phyloP scores from a whole-genome alignment of 2,888 invertebrate genomes.

The Hyposoter dolosus region DNA sequence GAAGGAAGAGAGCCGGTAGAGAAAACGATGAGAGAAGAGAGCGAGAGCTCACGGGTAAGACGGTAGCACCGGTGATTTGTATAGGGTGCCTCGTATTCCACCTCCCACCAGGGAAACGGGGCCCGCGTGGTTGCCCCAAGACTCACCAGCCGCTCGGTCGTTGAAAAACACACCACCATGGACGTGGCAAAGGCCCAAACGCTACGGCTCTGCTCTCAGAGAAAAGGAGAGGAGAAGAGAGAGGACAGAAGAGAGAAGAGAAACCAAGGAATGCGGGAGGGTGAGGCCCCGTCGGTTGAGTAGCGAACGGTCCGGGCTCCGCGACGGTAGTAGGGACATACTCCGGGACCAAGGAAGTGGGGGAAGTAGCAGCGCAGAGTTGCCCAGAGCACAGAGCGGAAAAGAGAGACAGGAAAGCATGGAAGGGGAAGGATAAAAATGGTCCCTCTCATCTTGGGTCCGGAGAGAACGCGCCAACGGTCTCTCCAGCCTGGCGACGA shows the following conservation, averaged over 20 bases:
- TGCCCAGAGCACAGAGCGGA: background rate
- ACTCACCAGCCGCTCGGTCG: conserved; percentile 80
- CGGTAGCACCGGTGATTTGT: conserved; percentile 84
- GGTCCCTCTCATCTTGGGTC: conserved; percentile 81
- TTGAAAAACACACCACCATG: conserved; percentile 26
- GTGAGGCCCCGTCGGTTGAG: conserved; percentile 66
- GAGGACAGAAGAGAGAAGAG: background rate
- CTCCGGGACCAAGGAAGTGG: conserved; percentile 68
- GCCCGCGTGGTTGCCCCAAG: conserved; percentile 78
- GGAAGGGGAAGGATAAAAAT: conserved; percentile 73
- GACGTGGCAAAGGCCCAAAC: conserved; percentile 75
- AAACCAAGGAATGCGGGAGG: conserved; percentile 70
- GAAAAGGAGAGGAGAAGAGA: background rate
- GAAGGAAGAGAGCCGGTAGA: conserved; percentile 68
- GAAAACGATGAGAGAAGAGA: conserved; percentile 68
- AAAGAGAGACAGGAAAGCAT: background rate
- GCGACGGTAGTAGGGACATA: conserved; percentile 25
- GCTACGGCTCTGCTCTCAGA: conserved; percentile 77
- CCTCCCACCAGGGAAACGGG: conserved; percentile 74
- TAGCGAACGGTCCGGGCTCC: conserved; percentile 70
- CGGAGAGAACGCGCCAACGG: conserved; percentile 78
- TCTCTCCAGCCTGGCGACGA: conserved; percentile 29
- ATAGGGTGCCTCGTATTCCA: conserved; percentile 83
- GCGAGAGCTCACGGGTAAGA: conserved; percentile 81
- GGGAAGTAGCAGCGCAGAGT: conserved; percentile 5